Conservation (phyloP, 2,113 vertebrate genomes). For the Paramisgurnus dabryanus region DNA sequence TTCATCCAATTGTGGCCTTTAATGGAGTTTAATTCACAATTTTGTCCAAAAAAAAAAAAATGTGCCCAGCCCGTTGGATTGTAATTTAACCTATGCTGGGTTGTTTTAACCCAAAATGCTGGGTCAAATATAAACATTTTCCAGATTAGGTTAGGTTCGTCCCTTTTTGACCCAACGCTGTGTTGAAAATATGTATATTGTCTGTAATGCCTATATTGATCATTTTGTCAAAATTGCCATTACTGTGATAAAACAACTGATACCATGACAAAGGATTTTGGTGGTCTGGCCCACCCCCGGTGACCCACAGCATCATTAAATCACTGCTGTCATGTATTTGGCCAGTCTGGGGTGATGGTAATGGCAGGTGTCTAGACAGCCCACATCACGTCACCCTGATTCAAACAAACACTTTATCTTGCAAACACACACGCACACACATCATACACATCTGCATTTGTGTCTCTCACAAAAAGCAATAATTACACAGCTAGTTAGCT, state of each 20-base stretch:
- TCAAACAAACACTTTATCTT: background rate
- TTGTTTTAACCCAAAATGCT: too few relatives aligned
- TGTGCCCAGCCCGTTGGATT: too few relatives aligned
- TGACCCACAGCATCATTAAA: constrained; percentile 16
- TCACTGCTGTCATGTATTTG: background rate
- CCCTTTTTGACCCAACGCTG: too few relatives aligned
- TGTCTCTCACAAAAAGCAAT: background rate
- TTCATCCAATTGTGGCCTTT: too few relatives aligned
- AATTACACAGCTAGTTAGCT: background rate
- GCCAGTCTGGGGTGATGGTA: constrained; percentile 8
- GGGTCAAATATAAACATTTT: too few relatives aligned
- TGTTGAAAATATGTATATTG: too few relatives aligned
- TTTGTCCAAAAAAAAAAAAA: too few relatives aligned
- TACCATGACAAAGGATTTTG: background rate
- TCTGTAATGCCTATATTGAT: background rate
- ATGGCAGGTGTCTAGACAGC: constrained; percentile 40
- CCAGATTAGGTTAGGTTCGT: too few relatives aligned
- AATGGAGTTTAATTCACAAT: too few relatives aligned
- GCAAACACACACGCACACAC: constrained; percentile 16
- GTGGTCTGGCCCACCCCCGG: background rate
- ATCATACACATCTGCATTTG: background rate
- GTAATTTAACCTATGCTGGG: too few relatives aligned
- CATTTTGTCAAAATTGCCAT: background rate
- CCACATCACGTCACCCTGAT: constrained; percentile 18
- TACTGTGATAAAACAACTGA: background rate